phyloP scores from a whole-genome alignment of 2,113 vertebrate species.

The Bettongia penicillata region DNA sequence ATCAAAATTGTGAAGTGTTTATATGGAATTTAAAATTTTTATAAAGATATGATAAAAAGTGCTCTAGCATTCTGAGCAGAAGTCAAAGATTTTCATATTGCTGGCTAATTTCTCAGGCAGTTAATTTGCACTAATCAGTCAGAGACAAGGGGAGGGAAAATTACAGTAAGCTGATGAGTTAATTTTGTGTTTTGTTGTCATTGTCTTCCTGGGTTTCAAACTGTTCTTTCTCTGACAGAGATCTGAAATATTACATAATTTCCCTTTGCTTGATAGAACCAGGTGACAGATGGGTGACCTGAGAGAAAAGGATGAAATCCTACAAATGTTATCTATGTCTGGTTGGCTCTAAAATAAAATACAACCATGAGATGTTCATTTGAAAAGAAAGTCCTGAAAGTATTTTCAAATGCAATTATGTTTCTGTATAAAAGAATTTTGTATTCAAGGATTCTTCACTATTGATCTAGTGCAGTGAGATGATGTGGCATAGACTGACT shows the following conservation, averaged over 20 bases:
- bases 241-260: slow-evolving; percentile 32
- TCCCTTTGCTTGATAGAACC: slow-evolving; percentile 26
- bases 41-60: not conserved
- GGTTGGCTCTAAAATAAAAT: not conserved
- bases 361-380: not conserved
- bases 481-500: not conserved
- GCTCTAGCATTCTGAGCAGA: slow-evolving; percentile 35
- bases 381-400: not conserved
- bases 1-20: not conserved
- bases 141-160: slow-evolving; percentile 73
- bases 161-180: slow-evolving; percentile 63
- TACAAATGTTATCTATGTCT: not conserved
- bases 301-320: slow-evolving; percentile 7
- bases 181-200: slow-evolving; percentile 58
- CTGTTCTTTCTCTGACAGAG: slow-evolving; percentile 21
- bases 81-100: slow-evolving; percentile 63
- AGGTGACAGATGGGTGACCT: slow-evolving; percentile 29
- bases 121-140: slow-evolving; percentile 73
- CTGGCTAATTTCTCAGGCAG: slow-evolving; percentile 54
- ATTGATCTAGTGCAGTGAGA: not conserved
- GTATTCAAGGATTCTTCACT: not conserved
- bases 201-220: slow-evolving; percentile 65
- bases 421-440: not conserved
- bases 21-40: not conserved
- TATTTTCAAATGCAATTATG: not conserved